Evolutionary conservation across 2,113 vertebrate species (phyloP), one percentile per base, ranked within the genome.

Genomic region (Oxyruncus cristatus): DNA sequence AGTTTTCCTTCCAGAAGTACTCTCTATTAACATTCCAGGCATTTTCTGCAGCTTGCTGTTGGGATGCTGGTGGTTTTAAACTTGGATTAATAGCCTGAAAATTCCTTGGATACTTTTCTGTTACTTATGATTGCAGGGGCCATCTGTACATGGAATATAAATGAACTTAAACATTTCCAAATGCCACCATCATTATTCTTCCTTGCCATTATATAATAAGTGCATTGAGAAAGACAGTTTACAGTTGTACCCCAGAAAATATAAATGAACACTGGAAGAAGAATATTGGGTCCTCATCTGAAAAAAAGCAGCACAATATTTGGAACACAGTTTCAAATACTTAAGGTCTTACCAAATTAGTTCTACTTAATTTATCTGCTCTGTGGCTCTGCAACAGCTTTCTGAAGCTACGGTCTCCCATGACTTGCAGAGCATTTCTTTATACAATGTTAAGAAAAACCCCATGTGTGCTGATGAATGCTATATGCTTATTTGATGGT

Each of bases 131-230:
- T 94, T 88, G 96, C 91, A 95, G 92, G 89, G 74, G 89, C 92
- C 94, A 94, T 96, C 89, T 97, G 96, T 73, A 96, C 67, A 65
- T 68, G 55, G 93, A 91, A 95, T 79, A 96, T 77, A 96, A 97
- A 97, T 82, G 76, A 96, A 93, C 88, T 89, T 93, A 88, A 95
- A 79, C 79, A 92, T 97, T 96, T 97, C 94, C 82, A 97, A 97
- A 97, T 95, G 88, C 90, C 93, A 95, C 63, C 50, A 67, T 67
- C 88, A 97, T 96, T 86, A 93, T 88, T 96, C 95, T 96, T 95
- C 73, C 78, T 80, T 62, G 67, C 67, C 85, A 49, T 89, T 94
- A 90, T 74, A 95, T 93, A 93, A 83, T 94, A 89, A 94, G 90
- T 50, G 73, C 88, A 93, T 94, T 96, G 95, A 96, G 86, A 90